Percentiles rank a stretch among this genome's conserved stretches.
phyloP scores from a whole-genome alignment of 1,140 invertebrate species.

The Drosophila tropicalis region DNA sequence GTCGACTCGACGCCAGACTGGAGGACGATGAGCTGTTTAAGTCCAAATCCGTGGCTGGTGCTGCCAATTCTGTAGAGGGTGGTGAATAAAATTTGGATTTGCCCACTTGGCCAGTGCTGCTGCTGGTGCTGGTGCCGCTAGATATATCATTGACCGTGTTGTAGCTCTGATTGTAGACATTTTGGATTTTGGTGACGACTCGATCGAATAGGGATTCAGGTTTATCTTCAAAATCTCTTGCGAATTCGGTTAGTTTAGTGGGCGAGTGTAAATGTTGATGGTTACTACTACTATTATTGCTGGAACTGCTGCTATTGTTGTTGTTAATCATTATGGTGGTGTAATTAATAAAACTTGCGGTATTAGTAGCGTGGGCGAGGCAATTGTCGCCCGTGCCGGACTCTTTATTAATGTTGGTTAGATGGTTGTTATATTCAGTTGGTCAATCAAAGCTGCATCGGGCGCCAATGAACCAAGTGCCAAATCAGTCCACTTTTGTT shows the following conservation, averaged over 20 bases:
- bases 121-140: conserved; percentile 47
- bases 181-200: conserved; percentile 82
- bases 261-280: conserved; percentile 88
- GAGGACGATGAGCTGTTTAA: conserved; percentile 31
- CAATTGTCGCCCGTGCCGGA: conserved; percentile 34
- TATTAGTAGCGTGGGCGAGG: conserved; percentile 52
- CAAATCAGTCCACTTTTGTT: conserved; percentile 94
- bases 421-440: conserved; percentile 76
- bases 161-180: conserved; percentile 82
- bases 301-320: conserved; percentile 85
- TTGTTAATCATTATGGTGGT: conserved; percentile 43
- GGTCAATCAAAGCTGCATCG: conserved; percentile 77
- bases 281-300: conserved; percentile 28
- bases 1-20: conserved; percentile 39
- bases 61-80: background rate
- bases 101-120: conserved; percentile 47
- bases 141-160: conserved; percentile 82
- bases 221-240: conserved; percentile 84
- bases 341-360: conserved; percentile 39
- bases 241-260: conserved; percentile 90
- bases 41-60: conserved; percentile 19
- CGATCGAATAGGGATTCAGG: conserved; percentile 76
- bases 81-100: conserved; percentile 67
- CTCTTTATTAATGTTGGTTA: conserved; percentile 64
- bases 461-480: conserved; percentile 86